Evolutionary conservation across 2,113 vertebrate species (phyloP), one percentile per base, ranked within the genome.

Genomic region (Equus quagga): DNA sequence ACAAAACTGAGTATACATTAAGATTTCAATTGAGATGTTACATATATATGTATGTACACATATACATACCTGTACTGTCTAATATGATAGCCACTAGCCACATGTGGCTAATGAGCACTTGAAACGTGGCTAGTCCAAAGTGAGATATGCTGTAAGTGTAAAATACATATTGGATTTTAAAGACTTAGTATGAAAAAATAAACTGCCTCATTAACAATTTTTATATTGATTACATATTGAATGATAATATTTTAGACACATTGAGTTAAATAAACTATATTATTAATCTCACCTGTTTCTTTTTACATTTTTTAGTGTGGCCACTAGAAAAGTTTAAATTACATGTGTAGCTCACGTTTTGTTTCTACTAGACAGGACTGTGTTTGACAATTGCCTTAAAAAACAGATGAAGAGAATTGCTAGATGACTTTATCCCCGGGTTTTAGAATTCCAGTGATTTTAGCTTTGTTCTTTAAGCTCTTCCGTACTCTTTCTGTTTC

Each of bases 151-250:
- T 75, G 2, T 64, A 62, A 83, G 15, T 28, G 13, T 46, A 9
- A 81, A 95, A 64, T 31, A 72, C 15, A 36, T 23, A 49, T 14
- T 3, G 1, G 24, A 58, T 62, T 89, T 60, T 72, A 89, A 93
- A 89, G 78, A 82, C 21, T 93, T 69, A 51, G 7, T 41, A 82
- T 75, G 67, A 93, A 89, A 87, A 83, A 93, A 58, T 60, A 44
- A 70, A 73, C 13, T 41, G 64, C n/a, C 28, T 51, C 15, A 8
- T 73, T 73, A 64, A 81, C 62, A 46, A 80, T 44, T 72, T 93
- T 76, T 60, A 33, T 83, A 62, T 51, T 93, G 76, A 60, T 62
- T 41, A 60, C 0, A 33, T 56, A 36, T 69, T 17, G 60, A 82
- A 69, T 78, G 36, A 78, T 26, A 28, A 64, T 76, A 69, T 83